phyloP scores from a whole-genome alignment of 1,140 invertebrate species.

The Drosophila jambulina region DNA sequence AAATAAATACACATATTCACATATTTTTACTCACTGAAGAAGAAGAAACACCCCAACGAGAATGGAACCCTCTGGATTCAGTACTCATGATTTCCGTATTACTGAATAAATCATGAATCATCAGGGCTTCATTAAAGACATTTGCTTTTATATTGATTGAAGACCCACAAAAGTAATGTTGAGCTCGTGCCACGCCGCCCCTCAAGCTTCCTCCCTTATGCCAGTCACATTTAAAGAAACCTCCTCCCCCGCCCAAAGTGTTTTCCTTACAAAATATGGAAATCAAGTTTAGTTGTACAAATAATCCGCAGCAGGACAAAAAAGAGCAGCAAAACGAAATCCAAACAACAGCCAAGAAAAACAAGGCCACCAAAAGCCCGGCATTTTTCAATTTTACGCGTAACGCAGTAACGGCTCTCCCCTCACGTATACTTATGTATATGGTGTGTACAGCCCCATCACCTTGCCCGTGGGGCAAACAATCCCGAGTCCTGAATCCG shows the following conservation, averaged over 20 bases:
- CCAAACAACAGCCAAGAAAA: constrained; percentile 36
- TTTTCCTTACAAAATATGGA: constrained; percentile 52
- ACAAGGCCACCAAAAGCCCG: constrained; percentile 41
- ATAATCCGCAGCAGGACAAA: constrained; percentile 45
- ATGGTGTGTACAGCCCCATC: not conserved
- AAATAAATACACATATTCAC: not conserved
- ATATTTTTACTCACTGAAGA: not conserved
- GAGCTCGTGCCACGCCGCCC: not conserved
- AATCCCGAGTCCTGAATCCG: constrained; percentile 34
- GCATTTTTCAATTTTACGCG: constrained; percentile 65
- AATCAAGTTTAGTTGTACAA: constrained; percentile 66
- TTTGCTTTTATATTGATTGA: constrained; percentile 36
- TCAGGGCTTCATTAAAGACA: constrained; percentile 21
- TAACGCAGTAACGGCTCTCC: constrained; percentile 15
- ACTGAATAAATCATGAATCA: constrained; percentile 41
- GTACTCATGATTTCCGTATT: constrained; percentile 7
- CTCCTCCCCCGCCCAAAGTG: constrained; percentile 24
- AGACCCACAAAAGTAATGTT: constrained; percentile 25
- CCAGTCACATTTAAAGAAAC: constrained; percentile 27
- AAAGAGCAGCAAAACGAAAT: constrained; percentile 34
- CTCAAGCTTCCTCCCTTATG: constrained; percentile 17
- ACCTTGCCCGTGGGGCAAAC: constrained; percentile 41
- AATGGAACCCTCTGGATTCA: not conserved
- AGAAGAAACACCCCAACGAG: not conserved
- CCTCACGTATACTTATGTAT: constrained; percentile 4